Evolutionary conservation across 2,888 invertebrate genomes (phyloP), one percentile per base, ranked within the genome.

Genomic region (Hemaris fuciformis): DNA sequence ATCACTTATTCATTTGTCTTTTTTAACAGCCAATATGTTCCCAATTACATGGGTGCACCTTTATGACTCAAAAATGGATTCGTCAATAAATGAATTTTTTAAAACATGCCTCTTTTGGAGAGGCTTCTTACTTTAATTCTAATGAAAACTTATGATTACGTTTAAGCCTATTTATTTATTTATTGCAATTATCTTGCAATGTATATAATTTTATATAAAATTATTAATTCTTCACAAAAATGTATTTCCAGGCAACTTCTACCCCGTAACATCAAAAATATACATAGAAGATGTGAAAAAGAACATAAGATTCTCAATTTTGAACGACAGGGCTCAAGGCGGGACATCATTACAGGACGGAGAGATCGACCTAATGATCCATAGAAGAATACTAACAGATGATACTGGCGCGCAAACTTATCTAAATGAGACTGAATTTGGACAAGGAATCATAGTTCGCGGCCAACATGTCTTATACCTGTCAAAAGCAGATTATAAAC

Each of bases 201-300:
- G n/a, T n/a, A n/a, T 22, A 22, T 2, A 22, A 22, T 22, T 22
- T 22, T n/a, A n/a, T n/a, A 25, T 25, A 5, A 25, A 1, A 6
- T 5, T 25, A 25, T 25, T n/a, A n/a, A n/a, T n/a, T n/a, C n/a
- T n/a, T n/a, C n/a, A n/a, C n/a, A n/a, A n/a, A n/a, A n/a, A 38
- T 22, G 20, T 23, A 57, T 56, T 67, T 64, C 3, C 76, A 62
- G 97, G 86, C 23, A 99, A 99, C 84, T 97, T 97, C 80, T 99
- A 98, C 80, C 99, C 99, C 0, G 94, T 99, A 0, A 98, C 97
- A 22, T 95, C 97, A 0, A 95, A 96, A 78, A 97, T 99, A 41
- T 93, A 94, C 43, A 87, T 97, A 2, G 93, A 94, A 73, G 96
- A 96, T 70, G 48, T 69, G 0, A 43, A 63, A 0, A 79, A 71